Base-by-base conservation (phyloP, 2,888 invertebrate genomes). In the Lysandra bellargus region DNA sequence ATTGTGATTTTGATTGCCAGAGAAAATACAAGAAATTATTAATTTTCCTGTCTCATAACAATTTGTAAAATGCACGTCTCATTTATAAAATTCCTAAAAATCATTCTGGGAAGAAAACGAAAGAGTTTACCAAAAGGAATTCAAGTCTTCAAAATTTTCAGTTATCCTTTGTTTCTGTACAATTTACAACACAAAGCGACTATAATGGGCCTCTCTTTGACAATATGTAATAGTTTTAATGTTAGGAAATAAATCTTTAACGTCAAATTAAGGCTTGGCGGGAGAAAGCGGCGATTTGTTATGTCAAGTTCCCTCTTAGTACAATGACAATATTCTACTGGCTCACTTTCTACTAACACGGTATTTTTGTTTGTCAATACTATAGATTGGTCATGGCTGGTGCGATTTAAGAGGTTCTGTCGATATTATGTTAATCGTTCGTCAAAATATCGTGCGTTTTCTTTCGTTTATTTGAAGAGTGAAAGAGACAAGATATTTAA, bases 211-310 rank as follows among this genome's bases (percentile, higher is more conserved):
- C 3, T 33, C n/a, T 30, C 69, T 69, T 69, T 69, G 33, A 69
- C 33, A 33, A 17, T 33, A 5, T 69, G 14, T 69, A 69, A 69
- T 69, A 64, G 61, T 7, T 49, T 77, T 61, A 80, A 74, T 60
- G 72, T 80, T 17, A n/a, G 60, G 72, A 64, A 60, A 75, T 75
- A 75, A 75, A 75, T 75, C 75, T 49, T 49, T 53, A 53, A 4
- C 75, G 5, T 75, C 75, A 75, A 75, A 75, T 75, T 75, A 49
- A 75, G 75, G 75, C 53, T 49, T 23, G 75, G 75, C 75, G 49
- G 49, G 75, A 30, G 75, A 75, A 75, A 75, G 75, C 23, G 33
- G 14, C 53, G 14, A 75, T 75, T 44, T 75, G 75, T 75, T 44
- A 44, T 44, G 75, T 75, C 44, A 69, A 75, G 23, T 49, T 53